Base-by-base conservation (phyloP, 2,113 vertebrate genomes). In the Epinephelus moara region DNA sequence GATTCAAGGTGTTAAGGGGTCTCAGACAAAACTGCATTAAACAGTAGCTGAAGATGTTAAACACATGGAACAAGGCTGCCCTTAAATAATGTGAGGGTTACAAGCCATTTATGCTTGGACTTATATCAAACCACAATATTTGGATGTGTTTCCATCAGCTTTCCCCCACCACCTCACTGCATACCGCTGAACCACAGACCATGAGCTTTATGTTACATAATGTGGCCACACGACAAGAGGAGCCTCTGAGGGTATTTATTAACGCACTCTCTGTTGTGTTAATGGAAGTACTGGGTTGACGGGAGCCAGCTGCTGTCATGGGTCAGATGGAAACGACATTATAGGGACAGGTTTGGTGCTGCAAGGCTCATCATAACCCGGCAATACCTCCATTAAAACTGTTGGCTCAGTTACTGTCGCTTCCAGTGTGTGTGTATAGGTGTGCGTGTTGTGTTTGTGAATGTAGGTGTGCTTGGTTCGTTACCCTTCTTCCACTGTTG, bases 301-400 rank as follows among this genome's bases (percentile, higher is more conserved):
- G 27, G 69, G 63, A 89, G 21, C 78, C 81, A 89, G 89, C 88
- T 80, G 90, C 81, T 84, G 80, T 18, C 81, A 66, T 25, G 52
- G 21, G 27, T 49, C 56, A 14, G n/a, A 59, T 73, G 55, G 62
- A 74, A 81, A 67, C 71, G 40, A 74, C 50, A 80, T 80, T 60
- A 90, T 21, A 49, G 56, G 75, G 74, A 60, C 11, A n/a, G 61
- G 27, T 80, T 80, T 84, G 68, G 53, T 59, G 71, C 23, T 68
- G 6, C 40, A 1, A 55, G 2, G 63, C 70, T 73, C 57, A 55
- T 69, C 27, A 25, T 37, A 75, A 82, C 77, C 76, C 42, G 5
- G 19, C 53, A 70, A 80, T 56, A 59, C 62, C 60, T 85, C 68
- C 67, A 77, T 74, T 70, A 50, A 45, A 66, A 17, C 55, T 66